A percentile compares a stretch with the other conserved stretches of the same genome.
phyloP scores from a whole-genome alignment of 2,113 vertebrate species.

The Oophaga pumilio region DNA sequence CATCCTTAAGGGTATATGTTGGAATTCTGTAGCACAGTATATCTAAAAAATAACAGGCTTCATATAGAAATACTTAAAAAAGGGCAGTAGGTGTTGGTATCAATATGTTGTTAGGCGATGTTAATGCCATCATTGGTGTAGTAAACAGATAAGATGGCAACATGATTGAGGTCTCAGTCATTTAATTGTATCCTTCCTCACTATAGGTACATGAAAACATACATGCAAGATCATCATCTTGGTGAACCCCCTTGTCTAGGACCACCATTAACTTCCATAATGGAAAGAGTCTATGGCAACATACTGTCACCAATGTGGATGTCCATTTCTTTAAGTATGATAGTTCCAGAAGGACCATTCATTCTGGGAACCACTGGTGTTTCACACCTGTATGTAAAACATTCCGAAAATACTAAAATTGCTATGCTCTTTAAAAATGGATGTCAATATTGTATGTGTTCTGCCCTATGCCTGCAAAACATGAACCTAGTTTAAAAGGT shows the following conservation, averaged over 20 bases:
- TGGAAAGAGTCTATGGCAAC: background rate
- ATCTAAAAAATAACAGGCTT: background rate
- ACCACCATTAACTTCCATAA: background rate
- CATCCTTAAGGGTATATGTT: background rate
- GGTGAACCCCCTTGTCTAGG: background rate
- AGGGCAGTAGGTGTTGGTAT: constrained; percentile 1
- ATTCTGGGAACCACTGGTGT: background rate
- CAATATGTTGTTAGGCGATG: too few species aligned
- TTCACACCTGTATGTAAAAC: background rate
- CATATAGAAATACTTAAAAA: background rate
- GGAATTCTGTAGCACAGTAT: background rate
- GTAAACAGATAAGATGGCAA: background rate
- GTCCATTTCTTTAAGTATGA: background rate
- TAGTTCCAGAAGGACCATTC: background rate
- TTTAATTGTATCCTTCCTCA: background rate
- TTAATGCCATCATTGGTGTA: background rate
- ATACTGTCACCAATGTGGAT: background rate
- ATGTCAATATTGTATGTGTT: background rate
- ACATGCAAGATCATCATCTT: background rate
- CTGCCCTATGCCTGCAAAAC: background rate
- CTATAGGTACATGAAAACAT: background rate
- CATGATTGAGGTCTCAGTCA: background rate
- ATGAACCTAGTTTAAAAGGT: background rate
- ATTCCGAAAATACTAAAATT: background rate
- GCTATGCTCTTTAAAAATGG: background rate